phyloP scores from a whole-genome alignment of 2,797 vertebrate genomes.

The Xenops minutus region DNA sequence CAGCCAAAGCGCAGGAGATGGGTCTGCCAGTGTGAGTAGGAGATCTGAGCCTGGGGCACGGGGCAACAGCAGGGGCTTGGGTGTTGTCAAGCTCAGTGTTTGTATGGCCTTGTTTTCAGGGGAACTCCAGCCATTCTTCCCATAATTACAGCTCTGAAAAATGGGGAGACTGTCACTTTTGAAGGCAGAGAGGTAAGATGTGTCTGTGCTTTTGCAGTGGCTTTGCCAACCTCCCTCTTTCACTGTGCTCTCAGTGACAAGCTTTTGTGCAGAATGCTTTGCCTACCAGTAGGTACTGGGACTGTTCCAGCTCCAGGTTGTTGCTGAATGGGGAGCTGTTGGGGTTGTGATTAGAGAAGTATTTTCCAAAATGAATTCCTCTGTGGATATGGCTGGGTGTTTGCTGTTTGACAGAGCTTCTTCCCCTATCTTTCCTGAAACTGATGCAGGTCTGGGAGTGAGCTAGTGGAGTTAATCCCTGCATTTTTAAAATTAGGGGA shows the following conservation, averaged over 20 bases:
- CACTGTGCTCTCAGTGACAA: background rate
- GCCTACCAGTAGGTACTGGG: fast-evolving
- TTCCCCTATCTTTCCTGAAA: background rate
- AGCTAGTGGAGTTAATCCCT: background rate
- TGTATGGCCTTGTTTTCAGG: slow-evolving; percentile 65
- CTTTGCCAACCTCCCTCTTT: background rate
- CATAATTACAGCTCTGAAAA: slow-evolving; percentile 85
- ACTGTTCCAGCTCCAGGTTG: background rate
- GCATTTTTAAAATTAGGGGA: background rate
- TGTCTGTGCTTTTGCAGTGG: background rate
- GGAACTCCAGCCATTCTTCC: slow-evolving; percentile 89
- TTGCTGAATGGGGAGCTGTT: background rate
- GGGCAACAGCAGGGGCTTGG: no score
- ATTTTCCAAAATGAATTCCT: fast-evolving
- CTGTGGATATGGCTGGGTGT: background rate
- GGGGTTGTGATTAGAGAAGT: background rate
- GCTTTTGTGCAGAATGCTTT: background rate
- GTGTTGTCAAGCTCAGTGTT: background rate
- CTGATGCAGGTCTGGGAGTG: background rate
- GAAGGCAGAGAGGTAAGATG: slow-evolving; percentile 87
- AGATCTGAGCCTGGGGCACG: no score
- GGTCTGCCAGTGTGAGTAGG: no score
- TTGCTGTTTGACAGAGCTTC: background rate
- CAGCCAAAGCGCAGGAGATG: slow-evolving; percentile 84
- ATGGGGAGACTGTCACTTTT: slow-evolving; percentile 76